Percentiles rank a stretch among this genome's conserved stretches.
Conservation (phyloP, 2,888 invertebrate species). For the Galerucella calmariensis region DNA sequence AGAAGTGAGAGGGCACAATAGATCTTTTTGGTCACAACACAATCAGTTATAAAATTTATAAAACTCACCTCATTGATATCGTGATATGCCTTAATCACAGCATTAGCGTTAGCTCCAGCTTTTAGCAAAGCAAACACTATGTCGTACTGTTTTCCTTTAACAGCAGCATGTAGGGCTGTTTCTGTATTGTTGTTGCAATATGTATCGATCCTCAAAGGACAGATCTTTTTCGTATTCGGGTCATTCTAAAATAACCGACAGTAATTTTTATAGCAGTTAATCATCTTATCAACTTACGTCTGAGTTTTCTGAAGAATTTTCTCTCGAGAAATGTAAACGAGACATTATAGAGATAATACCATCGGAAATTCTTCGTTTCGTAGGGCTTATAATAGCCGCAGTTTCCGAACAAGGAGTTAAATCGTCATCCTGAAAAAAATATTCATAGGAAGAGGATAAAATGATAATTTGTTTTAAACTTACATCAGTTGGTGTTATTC, state of each 20-base stretch:
- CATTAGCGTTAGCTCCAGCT: constrained; percentile 86
- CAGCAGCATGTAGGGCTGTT: constrained; percentile 85
- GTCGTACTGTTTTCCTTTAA: constrained; percentile 79
- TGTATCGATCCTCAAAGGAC: constrained; percentile 79
- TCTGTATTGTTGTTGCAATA: constrained; percentile 82
- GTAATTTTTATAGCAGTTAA: background rate
- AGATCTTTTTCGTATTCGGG: constrained; percentile 65
- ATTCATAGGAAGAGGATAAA: background rate
- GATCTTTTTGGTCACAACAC: background rate
- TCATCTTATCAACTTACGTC: constrained; percentile 52
- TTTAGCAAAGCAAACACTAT: constrained; percentile 77
- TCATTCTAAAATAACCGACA: constrained; percentile 47
- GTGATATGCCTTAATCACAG: constrained; percentile 70
- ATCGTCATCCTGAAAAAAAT: constrained; percentile 62
- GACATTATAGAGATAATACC: constrained; percentile 91
- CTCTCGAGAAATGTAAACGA: constrained; percentile 76
- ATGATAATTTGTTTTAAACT: constrained; percentile 32
- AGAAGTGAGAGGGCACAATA: too few relatives aligned
- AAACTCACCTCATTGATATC: constrained; percentile 62
- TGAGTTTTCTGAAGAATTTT: constrained; percentile 61
- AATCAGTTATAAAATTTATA: constrained; percentile 3
- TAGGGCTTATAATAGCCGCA: constrained; percentile 66
- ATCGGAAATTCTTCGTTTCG: constrained; percentile 81
- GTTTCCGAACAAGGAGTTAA: constrained; percentile 57
- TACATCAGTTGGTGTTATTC: constrained; percentile 58